A percentile compares a stretch with the other conserved stretches of the same genome.
These are phyloP conservation scores for Drosophila carrolli DNA, from an alignment of 1,140 invertebrate genomes.

Conservation along the genomic window DNA sequence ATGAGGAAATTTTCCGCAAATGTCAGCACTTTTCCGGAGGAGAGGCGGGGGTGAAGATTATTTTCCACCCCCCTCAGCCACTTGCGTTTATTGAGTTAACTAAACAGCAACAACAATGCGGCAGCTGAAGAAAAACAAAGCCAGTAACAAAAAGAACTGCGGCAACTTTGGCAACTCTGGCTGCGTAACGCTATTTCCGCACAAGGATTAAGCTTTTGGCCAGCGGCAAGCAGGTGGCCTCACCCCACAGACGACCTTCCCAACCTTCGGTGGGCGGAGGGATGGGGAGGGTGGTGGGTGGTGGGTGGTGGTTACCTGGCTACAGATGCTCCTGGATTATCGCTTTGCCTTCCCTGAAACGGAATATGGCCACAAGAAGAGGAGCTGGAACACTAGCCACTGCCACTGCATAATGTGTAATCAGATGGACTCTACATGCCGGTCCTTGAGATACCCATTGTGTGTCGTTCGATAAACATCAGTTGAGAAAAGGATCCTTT, in stretches of 20 bases:
- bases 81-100: constrained; percentile 81
- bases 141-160: constrained; percentile 24
- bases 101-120: constrained; percentile 63
- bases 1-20: constrained; percentile 69
- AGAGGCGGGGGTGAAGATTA: constrained; percentile 48
- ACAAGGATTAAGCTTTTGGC: constrained; percentile 76
- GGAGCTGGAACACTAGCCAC: background rate
- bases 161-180: constrained; percentile 36
- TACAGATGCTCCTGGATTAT: constrained; percentile 30
- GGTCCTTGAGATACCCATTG: constrained; percentile 1
- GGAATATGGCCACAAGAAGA: background rate
- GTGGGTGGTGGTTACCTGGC: background rate
- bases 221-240: constrained; percentile 40
- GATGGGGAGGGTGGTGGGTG: too few species aligned
- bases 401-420: constrained; percentile 4
- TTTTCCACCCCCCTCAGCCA: constrained; percentile 43
- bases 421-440: background rate
- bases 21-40: constrained; percentile 66
- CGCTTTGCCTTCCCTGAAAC: constrained; percentile 1
- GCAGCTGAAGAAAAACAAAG: constrained; percentile 17
- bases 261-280: background rate
- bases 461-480: background rate
- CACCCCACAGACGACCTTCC: constrained; percentile 7
- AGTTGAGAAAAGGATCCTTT: too few species aligned
- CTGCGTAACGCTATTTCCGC: constrained; percentile 71